phyloP scores from a whole-genome alignment of 2,888 invertebrate genomes.

The Isotomurus palustris region DNA sequence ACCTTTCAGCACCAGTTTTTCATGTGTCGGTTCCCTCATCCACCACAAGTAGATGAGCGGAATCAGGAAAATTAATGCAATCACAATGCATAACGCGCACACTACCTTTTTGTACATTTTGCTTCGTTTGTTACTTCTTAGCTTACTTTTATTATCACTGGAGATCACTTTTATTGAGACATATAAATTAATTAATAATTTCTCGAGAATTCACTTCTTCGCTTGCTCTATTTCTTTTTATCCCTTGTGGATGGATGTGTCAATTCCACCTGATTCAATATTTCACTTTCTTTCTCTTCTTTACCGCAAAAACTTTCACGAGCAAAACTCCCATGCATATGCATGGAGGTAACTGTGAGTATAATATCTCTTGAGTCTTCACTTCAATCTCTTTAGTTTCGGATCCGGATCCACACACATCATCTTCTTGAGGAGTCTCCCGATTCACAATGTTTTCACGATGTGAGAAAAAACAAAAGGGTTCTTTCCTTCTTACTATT shows the following conservation, averaged over 20 bases:
- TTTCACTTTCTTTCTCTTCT: too few relatives aligned
- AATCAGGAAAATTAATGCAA: constrained; percentile 16
- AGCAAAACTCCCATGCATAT: too few relatives aligned
- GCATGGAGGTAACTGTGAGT: too few relatives aligned
- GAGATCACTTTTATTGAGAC: background rate
- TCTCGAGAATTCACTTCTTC: background rate
- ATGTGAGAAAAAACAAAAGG: too few relatives aligned
- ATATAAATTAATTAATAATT: background rate
- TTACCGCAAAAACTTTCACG: too few relatives aligned
- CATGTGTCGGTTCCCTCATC: background rate
- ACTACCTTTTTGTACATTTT: constrained; percentile 36
- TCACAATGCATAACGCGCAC: constrained; percentile 29
- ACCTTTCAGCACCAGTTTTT: constrained; percentile 19
- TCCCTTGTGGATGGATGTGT: too few relatives aligned
- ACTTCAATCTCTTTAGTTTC: background rate
- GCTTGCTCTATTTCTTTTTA: background rate
- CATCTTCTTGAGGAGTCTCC: too few relatives aligned
- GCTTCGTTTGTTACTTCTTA: background rate
- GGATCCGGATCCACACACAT: background rate
- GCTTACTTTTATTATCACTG: background rate
- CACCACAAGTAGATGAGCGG: constrained; percentile 20
- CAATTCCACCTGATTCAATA: too few relatives aligned
- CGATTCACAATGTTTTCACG: too few relatives aligned
- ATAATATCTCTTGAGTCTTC: too few relatives aligned
- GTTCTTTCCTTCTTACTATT: too few relatives aligned